Conservation (phyloP, 2,113 vertebrate species). For the Neolamprologus modestus region DNA sequence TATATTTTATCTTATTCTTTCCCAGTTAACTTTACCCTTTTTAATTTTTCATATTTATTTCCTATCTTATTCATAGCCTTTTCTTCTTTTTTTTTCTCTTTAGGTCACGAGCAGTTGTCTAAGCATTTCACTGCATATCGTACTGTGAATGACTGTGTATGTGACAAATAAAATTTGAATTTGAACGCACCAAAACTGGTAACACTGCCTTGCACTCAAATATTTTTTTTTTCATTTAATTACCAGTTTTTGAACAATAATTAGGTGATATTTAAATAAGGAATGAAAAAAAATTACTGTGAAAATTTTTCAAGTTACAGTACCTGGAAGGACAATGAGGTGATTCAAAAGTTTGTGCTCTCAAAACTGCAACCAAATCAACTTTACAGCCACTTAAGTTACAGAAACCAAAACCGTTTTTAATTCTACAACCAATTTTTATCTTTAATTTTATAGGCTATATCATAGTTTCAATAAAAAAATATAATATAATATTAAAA, state of each 20-base stretch:
- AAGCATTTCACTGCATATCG: no score
- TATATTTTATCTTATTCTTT: no score
- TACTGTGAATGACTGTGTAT: no score
- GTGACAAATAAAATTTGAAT: no score
- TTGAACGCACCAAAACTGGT: neutral
- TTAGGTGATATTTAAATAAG: neutral
- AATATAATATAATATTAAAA: neutral
- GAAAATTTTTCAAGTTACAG: neutral
- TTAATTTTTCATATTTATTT: no score
- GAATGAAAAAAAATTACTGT: neutral
- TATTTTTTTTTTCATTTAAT: rapidly evolving
- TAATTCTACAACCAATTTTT: neutral
- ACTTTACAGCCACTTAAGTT: neutral
- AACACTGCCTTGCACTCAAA: neutral
- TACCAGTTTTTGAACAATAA: neutral
- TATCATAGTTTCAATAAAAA: neutral
- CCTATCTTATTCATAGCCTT: no score
- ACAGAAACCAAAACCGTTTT: neutral
- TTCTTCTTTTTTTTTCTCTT: no score
- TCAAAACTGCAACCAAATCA: neutral
- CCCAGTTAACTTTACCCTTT: no score
- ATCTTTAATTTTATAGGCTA: neutral
- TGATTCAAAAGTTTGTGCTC: neutral
- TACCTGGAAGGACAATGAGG: neutral
- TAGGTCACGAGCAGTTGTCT: no score